phyloP scores from a whole-genome alignment of 92 coral and sea anemone genomes.

The Pocillopora grandis region DNA sequence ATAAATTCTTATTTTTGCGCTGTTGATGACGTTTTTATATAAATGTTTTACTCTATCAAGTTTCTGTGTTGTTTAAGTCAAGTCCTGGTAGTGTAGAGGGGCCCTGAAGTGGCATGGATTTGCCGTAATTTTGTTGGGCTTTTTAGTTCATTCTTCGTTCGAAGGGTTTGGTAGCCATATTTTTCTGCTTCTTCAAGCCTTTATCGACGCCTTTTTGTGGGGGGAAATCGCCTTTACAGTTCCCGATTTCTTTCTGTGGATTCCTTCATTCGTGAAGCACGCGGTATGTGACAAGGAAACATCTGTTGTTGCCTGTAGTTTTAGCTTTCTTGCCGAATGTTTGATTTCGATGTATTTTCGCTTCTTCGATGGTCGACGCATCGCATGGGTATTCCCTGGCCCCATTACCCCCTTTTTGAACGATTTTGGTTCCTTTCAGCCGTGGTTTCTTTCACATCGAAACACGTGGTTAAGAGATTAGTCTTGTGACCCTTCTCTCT shows the following conservation, averaged over 20 bases:
- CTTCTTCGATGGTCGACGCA: slow-evolving; percentile 34
- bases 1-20: slow-evolving; percentile 64
- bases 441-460: neutral
- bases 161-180: slow-evolving; percentile 42
- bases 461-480: slow-evolving; percentile 24
- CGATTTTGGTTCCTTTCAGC: slow-evolving; percentile 2
- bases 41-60: slow-evolving; percentile 49
- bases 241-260: slow-evolving; percentile 28
- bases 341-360: slow-evolving; percentile 30
- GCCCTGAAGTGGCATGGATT: slow-evolving; percentile 30
- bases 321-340: slow-evolving; percentile 31
- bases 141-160: slow-evolving; percentile 9
- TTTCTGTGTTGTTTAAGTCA: slow-evolving; percentile 72
- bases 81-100: slow-evolving; percentile 51
- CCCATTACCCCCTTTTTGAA: slow-evolving; percentile 23
- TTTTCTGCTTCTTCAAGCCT: slow-evolving; percentile 13
- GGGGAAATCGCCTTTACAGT: slow-evolving; percentile 20
- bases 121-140: slow-evolving; percentile 40
- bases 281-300: slow-evolving; percentile 26
- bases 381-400: slow-evolving; percentile 41
- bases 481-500: slow-evolving; percentile 12
- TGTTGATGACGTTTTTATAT: slow-evolving; percentile 54
- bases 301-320: slow-evolving; percentile 35
- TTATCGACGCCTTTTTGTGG: slow-evolving; percentile 18
- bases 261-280: slow-evolving; percentile 35